Percentiles rank a stretch among this genome's conserved stretches.
Evolutionary conservation across 1,140 invertebrate species (phyloP).

Genomic region (Diabrotica virgifera): DNA sequence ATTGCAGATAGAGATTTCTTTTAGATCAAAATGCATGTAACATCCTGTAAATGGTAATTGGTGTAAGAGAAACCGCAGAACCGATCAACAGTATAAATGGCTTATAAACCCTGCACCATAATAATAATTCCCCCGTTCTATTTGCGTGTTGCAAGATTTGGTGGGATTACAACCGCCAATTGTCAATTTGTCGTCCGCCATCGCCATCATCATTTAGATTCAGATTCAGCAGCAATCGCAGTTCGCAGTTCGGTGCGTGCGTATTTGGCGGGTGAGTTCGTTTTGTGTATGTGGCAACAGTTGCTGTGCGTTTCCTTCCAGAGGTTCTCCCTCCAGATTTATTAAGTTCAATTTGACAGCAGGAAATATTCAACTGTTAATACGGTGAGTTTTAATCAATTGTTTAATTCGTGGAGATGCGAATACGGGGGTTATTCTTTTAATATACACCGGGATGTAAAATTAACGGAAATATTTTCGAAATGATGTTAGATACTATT

Average conservation of each 20-base stretch:
- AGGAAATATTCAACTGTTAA: background rate
- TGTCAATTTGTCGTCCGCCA: background rate
- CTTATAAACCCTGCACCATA: background rate
- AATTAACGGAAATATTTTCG: too few species aligned
- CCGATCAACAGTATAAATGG: constrained; percentile 2
- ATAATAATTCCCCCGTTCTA: background rate
- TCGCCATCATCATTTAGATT: background rate
- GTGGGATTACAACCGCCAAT: background rate
- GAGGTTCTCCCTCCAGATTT: background rate
- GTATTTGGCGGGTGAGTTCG: background rate
- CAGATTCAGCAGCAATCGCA: background rate
- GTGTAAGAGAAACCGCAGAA: background rate
- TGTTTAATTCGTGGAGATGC: too few species aligned
- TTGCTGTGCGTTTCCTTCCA: background rate
- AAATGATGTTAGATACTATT: too few species aligned
- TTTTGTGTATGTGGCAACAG: constrained; percentile 2
- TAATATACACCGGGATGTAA: too few species aligned
- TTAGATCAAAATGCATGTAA: background rate
- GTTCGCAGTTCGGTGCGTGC: background rate
- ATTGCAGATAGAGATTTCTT: background rate
- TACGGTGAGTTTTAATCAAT: too few species aligned
- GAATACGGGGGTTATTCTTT: too few species aligned
- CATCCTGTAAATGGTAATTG: background rate
- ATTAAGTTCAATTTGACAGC: background rate
- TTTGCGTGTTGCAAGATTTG: background rate